Base-by-base conservation (phyloP, 2,113 vertebrate genomes). In the Ancistrus triradiatus region DNA sequence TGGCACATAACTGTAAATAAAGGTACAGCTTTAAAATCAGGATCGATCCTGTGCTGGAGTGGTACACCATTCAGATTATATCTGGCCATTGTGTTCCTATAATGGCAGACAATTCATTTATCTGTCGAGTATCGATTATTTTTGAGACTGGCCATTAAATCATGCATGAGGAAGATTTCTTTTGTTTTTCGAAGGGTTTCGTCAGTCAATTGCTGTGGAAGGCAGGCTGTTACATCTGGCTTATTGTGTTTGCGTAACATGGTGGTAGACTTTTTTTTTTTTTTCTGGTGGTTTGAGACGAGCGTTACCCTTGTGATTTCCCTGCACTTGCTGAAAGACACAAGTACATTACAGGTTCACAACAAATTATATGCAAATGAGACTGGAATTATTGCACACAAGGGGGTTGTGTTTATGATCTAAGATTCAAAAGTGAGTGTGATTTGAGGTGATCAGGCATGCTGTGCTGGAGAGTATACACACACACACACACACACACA, bases 291-390 rank as follows among this genome's bases (percentile, higher is more conserved):
- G 77, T 17, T 44, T 9, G 40, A 15, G 4, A 50, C 63, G 65
- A 76, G 66, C 33, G 17, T 63, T 77, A 63, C 2, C 71, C 69
- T 65, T 74, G 69, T 74, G 70, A 76, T 31, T 52, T n/a, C n/a
- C 66, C 56, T 70, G 72, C 66, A 44, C 47, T 31, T 50, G 48
- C 50, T 18, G 67, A 74, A 69, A 56, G 42, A 37, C 18, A 5
- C 55, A n/a, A 46, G 44, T 22, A 58, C 52, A 59, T 78, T 76
- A 76, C 73, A 74, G 69, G 70, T 70, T 69, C 64, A 66, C 74
- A 80, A 75, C 81, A 76, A 81, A 80, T 52, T 72, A 53, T 62
- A 83, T 88, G 79, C 74, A 84, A 83, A 88, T 83, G 68, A 82
- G 48, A 68, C 69, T 47, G 59, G 72, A 76, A 77, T 80, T 84